These are phyloP conservation scores for Noctua comes DNA, from an alignment of 2,888 invertebrate genomes.

Conservation along the genomic window DNA sequence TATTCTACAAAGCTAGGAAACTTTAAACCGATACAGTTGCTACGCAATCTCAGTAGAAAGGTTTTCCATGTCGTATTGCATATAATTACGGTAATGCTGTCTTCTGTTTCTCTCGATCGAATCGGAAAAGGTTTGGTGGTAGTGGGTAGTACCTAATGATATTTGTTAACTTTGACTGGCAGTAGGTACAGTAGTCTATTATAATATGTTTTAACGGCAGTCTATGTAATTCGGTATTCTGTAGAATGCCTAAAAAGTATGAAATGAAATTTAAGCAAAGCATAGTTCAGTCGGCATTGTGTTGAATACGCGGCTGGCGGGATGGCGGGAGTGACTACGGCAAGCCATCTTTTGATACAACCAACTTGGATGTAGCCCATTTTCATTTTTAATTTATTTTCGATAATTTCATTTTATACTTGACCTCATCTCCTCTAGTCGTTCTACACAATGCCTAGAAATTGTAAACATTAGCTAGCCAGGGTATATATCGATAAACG, in stretches of 20 bases:
- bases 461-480: neutral
- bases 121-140: conserved; percentile 44
- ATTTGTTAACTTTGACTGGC: neutral
- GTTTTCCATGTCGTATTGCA: conserved; percentile 81
- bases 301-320: neutral
- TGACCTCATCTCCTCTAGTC: neutral
- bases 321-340: neutral
- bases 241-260: neutral
- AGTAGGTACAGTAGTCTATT: neutral
- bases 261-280: neutral
- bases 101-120: conserved; percentile 38
- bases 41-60: conserved; percentile 78
- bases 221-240: neutral
- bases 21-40: conserved; percentile 57
- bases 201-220: neutral
- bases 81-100: conserved; percentile 74
- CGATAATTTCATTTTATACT: neutral
- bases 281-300: neutral
- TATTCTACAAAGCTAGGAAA: neutral
- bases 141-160: neutral
- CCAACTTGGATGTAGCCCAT: neutral
- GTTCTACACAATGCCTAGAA: neutral
- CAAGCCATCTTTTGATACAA: neutral
- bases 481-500: neutral
- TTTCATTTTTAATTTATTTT: neutral